A percentile compares a stretch with the other conserved stretches of the same genome.
phyloP scores from a whole-genome alignment of 2,888 invertebrate species.

The Lepidocyrtinus sp. region DNA sequence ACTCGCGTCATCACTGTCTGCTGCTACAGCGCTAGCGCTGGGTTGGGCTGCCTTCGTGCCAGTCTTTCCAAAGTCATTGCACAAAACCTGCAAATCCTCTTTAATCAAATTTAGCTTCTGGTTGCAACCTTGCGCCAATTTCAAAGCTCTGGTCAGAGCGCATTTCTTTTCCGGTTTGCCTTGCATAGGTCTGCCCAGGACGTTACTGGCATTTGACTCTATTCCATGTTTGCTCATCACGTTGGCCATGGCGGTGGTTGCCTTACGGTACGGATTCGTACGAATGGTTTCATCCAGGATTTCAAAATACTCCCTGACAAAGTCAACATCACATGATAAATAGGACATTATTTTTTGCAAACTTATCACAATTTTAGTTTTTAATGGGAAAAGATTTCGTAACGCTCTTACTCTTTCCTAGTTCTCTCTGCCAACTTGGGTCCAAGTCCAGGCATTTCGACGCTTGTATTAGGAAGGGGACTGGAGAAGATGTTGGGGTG shows the following conservation, averaged over 20 bases:
- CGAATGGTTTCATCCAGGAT: constrained; percentile 53
- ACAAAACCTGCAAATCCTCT: constrained; percentile 39
- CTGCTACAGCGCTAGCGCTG: no score
- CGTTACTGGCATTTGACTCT: constrained; percentile 6
- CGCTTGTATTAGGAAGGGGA: no score
- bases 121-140: constrained; percentile 34
- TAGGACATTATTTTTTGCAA: background rate
- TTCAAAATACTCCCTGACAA: constrained; percentile 47
- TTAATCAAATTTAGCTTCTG: constrained; percentile 32
- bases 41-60: no score
- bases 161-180: constrained; percentile 44
- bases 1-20: background rate
- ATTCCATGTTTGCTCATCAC: constrained; percentile 52
- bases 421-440: constrained; percentile 1
- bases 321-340: background rate
- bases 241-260: constrained; percentile 44
- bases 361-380: background rate
- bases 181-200: constrained; percentile 4
- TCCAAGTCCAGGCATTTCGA: no score
- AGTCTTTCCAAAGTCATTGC: constrained; percentile 18
- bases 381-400: background rate
- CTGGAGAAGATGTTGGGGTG: no score
- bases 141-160: constrained; percentile 32
- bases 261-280: constrained; percentile 47
- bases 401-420: constrained; percentile 39